phyloP scores from a whole-genome alignment of 2,797 vertebrate species.

The Danio albolineatus region DNA sequence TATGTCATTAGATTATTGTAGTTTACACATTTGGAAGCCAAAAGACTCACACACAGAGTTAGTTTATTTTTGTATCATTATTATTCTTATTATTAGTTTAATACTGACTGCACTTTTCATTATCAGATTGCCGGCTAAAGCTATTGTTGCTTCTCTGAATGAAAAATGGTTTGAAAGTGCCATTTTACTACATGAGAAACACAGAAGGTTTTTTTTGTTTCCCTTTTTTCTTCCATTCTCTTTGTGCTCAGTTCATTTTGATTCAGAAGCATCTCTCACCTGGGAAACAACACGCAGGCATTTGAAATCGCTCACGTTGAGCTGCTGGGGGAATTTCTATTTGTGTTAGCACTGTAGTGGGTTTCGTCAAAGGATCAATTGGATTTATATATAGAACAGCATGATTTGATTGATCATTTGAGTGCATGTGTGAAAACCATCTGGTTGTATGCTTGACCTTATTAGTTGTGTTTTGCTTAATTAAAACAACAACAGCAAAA shows the following conservation, averaged over 20 bases:
- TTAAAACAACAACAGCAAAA: too few relatives aligned
- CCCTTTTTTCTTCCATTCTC: not conserved
- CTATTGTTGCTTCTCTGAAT: constrained; percentile 58
- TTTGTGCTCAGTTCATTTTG: constrained; percentile 72
- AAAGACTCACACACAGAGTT: not conserved
- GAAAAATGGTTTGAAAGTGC: constrained; percentile 57
- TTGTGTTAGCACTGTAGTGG: constrained; percentile 71
- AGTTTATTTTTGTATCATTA: not conserved
- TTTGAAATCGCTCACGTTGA: constrained; percentile 90
- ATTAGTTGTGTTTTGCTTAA: not conserved
- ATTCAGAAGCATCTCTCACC: constrained; percentile 85
- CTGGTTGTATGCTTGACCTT: not conserved
- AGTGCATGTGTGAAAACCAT: not conserved
- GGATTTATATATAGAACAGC: constrained; percentile 77
- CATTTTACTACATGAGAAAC: constrained; percentile 37
- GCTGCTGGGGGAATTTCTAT: constrained; percentile 21
- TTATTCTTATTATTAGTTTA: not conserved
- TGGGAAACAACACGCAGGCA: constrained; percentile 88
- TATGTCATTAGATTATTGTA: not conserved
- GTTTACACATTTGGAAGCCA: not conserved
- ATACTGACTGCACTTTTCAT: constrained; percentile 1
- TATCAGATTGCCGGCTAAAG: constrained; percentile 66
- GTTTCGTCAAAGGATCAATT: constrained; percentile 82
- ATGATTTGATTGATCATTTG: constrained; percentile 81
- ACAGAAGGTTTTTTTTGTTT: constrained; percentile 8